These are phyloP conservation scores for Halichoerus grypus DNA, from an alignment of 2,113 vertebrate genomes.

Conservation along the genomic window DNA sequence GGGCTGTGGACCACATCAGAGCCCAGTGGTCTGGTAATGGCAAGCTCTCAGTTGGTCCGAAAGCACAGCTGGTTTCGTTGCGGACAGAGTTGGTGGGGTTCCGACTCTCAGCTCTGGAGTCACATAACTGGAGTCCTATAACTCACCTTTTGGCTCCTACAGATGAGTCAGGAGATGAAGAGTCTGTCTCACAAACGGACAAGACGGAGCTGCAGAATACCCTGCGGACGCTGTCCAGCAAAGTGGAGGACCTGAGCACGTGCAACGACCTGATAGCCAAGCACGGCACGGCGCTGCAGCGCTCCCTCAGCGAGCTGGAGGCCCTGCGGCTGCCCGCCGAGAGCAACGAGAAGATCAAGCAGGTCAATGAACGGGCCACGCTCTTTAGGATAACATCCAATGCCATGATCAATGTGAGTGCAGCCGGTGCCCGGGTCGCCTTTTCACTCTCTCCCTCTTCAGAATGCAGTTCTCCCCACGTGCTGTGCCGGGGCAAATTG, in stretches of 20 bases:
- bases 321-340: conserved; percentile 90
- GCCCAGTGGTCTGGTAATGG: neutral
- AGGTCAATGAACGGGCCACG: conserved; percentile 96
- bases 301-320: conserved; percentile 97
- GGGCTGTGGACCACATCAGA: neutral
- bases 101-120: neutral
- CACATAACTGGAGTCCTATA: neutral
- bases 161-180: conserved; percentile 97
- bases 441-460: neutral
- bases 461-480: neutral
- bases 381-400: conserved; percentile 99
- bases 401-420: conserved; percentile 98
- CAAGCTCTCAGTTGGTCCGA: neutral
- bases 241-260: conserved; percentile 97
- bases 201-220: conserved; percentile 96
- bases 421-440: neutral
- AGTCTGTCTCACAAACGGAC: conserved; percentile 89
- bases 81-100: neutral
- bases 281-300: conserved; percentile 97
- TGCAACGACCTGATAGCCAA: conserved; percentile 99
- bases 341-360: conserved; percentile 95
- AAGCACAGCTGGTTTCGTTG: fast-evolving
- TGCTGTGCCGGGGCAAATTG: neutral
- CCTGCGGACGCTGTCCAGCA: conserved; percentile 93
- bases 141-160: neutral